These are phyloP conservation scores for Drosophila greeni DNA, from an alignment of 2,888 invertebrate species.

Conservation along the genomic window DNA sequence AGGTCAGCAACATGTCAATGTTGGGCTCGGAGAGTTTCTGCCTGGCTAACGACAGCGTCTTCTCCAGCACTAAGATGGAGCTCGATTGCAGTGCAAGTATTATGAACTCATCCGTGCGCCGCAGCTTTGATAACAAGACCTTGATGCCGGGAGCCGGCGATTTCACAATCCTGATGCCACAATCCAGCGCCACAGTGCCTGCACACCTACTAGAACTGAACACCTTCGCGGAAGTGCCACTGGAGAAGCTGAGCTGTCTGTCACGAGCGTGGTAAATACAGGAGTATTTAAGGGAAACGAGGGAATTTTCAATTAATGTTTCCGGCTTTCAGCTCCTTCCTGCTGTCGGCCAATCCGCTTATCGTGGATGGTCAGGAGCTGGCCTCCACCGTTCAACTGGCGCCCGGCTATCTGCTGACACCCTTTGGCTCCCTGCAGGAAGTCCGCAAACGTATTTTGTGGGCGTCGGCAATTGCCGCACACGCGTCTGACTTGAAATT, in stretches of 20 bases:
- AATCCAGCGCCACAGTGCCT: constrained; percentile 54
- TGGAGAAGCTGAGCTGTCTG: constrained; percentile 72
- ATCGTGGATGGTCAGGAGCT: constrained; percentile 74
- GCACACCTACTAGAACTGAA: constrained; percentile 69
- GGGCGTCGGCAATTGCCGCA: constrained; percentile 75
- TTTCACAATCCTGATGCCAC: constrained; percentile 13
- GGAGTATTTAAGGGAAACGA: background rate
- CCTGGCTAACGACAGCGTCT: constrained; percentile 67
- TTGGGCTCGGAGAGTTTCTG: constrained; percentile 64
- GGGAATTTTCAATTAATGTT: constrained; percentile 4
- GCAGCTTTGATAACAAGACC: constrained; percentile 53
- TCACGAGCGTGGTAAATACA: constrained; percentile 68
- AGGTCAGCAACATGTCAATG: constrained; percentile 60
- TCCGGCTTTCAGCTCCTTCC: constrained; percentile 58
- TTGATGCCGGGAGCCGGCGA: constrained; percentile 42
- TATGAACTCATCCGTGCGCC: constrained; percentile 51
- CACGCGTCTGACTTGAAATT: constrained; percentile 74
- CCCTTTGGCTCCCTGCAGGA: constrained; percentile 76
- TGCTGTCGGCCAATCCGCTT: constrained; percentile 76
- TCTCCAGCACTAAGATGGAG: constrained; percentile 77
- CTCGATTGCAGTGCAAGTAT: constrained; percentile 65
- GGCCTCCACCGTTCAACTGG: constrained; percentile 74
- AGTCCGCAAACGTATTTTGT: constrained; percentile 75
- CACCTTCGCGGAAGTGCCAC: constrained; percentile 72
- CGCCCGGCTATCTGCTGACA: constrained; percentile 76